A percentile compares a stretch with the other conserved stretches of the same genome.
Evolutionary conservation across 2,113 vertebrate genomes (phyloP).

Genomic region (Coreoperca whiteheadi): DNA sequence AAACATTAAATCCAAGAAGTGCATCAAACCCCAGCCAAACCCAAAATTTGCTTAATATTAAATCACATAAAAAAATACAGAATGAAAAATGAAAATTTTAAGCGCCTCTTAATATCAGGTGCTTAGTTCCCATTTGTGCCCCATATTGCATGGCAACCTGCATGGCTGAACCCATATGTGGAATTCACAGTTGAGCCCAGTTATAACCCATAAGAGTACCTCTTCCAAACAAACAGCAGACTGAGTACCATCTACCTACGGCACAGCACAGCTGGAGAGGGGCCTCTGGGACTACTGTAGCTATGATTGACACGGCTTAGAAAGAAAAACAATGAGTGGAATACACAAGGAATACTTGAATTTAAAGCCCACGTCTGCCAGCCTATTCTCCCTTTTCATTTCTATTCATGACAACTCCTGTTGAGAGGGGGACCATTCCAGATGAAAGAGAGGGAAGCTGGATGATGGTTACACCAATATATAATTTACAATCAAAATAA

Average conservation of each 20-base stretch:
- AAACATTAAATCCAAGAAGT: not conserved
- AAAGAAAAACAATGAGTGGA: conserved; percentile 57
- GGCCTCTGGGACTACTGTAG: conserved; percentile 49
- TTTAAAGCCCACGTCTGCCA: conserved; percentile 61
- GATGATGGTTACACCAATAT: not conserved
- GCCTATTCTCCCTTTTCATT: conserved; percentile 31
- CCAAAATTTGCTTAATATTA: not conserved
- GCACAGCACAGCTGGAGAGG: conserved; percentile 53
- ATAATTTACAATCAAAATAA: conserved; percentile 34
- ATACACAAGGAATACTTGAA: conserved; percentile 56
- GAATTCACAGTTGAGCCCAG: conserved; percentile 37
- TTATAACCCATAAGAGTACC: conserved; percentile 21
- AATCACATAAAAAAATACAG: not conserved
- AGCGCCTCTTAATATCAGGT: conserved; percentile 13
- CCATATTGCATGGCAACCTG: conserved; percentile 38
- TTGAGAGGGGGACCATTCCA: conserved; percentile 43
- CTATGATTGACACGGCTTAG: conserved; percentile 53
- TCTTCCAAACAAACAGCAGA: conserved; percentile 56
- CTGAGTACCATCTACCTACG: conserved; percentile 47
- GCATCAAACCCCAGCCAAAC: not conserved
- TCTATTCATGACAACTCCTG: conserved; percentile 51
- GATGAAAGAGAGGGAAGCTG: conserved; percentile 21
- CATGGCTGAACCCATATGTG: conserved; percentile 50
- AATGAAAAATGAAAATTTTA: conserved; percentile 1
- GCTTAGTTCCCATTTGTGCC: conserved; percentile 2